Conservation (phyloP, 2,113 vertebrate species). For the Rhizomys pruinosus region DNA sequence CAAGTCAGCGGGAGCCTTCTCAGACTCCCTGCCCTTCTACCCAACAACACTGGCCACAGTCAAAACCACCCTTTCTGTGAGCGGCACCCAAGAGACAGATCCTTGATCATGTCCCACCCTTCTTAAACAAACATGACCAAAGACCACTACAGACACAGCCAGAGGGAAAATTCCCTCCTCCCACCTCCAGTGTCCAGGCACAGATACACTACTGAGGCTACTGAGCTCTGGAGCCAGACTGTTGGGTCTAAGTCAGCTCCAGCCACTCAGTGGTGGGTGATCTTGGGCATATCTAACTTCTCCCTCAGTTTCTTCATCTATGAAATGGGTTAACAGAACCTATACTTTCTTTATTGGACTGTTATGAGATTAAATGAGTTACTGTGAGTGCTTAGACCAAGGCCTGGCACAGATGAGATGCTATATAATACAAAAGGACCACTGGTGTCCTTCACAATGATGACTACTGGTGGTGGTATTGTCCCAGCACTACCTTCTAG, state of each 20-base stretch:
- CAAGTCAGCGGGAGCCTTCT: slow-evolving; percentile 76
- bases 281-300: not conserved
- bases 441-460: not conserved
- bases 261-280: not conserved
- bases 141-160: not conserved
- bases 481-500: not conserved
- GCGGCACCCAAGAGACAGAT: slow-evolving; percentile 12
- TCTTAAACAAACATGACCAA: not conserved
- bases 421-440: rapidly evolving
- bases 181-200: not conserved
- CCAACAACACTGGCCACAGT: not conserved
- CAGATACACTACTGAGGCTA: not conserved
- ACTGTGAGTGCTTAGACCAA: not conserved
- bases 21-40: not conserved
- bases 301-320: not conserved
- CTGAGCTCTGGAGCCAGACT: not conserved
- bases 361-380: not conserved
- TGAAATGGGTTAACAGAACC: not conserved
- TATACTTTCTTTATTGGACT: not conserved
- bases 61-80: not conserved
- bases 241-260: not conserved
- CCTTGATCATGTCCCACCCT: not conserved
- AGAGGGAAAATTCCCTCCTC: not conserved
- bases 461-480: no score
- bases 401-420: not conserved